These are phyloP conservation scores for Menidia menidia DNA, from an alignment of 2,797 vertebrate genomes.

Conservation along the genomic window DNA sequence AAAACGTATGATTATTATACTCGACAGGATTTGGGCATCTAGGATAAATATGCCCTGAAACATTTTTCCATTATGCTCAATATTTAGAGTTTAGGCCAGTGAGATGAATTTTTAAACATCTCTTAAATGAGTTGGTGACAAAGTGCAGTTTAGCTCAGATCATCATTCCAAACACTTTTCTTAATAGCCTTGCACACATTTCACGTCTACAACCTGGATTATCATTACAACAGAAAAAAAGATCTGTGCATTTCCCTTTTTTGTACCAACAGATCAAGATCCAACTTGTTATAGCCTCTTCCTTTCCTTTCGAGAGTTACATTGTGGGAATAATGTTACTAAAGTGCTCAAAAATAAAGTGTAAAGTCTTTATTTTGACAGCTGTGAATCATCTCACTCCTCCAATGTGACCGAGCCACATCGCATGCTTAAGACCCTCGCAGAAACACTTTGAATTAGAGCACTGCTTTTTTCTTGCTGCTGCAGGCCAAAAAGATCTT, in stretches of 20 bases:
- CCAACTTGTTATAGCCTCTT: conserved; percentile 39
- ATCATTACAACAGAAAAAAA: background rate
- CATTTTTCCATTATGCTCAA: background rate
- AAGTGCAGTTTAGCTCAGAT: background rate
- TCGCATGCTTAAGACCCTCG: background rate
- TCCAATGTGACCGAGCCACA: background rate
- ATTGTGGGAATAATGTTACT: conserved; percentile 18
- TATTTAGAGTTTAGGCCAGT: background rate
- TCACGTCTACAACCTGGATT: background rate
- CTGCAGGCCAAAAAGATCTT: conserved; percentile 5
- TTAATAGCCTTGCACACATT: background rate
- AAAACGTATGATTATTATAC: background rate
- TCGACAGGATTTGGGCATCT: background rate
- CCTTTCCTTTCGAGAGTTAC: conserved; percentile 32
- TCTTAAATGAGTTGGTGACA: conserved; percentile 1
- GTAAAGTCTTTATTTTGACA: background rate
- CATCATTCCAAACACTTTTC: background rate
- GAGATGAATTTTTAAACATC: background rate
- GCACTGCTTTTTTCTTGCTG: conserved; percentile 11
- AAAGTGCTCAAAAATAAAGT: conserved; percentile 3
- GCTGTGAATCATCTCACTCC: background rate
- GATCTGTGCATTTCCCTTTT: background rate
- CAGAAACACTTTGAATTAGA: background rate
- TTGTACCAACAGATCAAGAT: conserved; percentile 28
- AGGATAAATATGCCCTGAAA: background rate